Evolutionary conservation across 2,113 vertebrate species (phyloP).

Genomic region (Hypanus sabinus): DNA sequence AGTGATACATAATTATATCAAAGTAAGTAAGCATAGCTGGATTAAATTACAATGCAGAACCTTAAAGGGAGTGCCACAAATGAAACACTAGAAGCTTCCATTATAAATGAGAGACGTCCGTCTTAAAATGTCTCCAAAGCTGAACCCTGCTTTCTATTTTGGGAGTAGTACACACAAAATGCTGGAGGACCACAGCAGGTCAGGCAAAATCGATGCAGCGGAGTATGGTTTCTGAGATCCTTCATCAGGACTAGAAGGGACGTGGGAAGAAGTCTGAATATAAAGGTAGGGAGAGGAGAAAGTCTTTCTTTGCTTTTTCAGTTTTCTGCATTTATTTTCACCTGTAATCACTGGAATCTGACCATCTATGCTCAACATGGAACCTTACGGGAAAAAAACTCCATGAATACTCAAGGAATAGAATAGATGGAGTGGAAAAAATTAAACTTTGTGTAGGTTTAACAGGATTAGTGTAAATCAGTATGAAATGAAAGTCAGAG

Average conservation of each 20-base stretch:
- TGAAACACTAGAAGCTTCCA: background rate
- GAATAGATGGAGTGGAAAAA: background rate
- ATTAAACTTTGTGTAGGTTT: background rate
- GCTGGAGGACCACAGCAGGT: no score
- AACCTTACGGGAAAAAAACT: background rate
- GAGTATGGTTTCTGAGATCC: no score
- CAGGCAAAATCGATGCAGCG: no score
- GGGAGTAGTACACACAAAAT: background rate
- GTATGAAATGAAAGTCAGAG: background rate
- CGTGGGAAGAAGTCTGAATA: no score
- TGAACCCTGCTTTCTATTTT: background rate
- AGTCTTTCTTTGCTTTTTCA: background rate
- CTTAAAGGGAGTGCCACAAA: background rate
- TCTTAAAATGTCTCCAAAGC: background rate
- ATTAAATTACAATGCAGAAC: conserved; percentile 1
- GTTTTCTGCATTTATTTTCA: background rate
- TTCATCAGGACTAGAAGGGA: no score
- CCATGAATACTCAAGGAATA: background rate
- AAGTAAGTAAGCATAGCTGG: background rate
- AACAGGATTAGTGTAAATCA: background rate
- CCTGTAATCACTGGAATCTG: background rate
- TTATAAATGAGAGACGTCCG: background rate
- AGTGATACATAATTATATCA: conserved; percentile 7
- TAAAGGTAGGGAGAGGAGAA: no score
- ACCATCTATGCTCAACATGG: background rate